Base-by-base conservation (phyloP, 2,113 vertebrate species). In the Maccullochella peelii region DNA sequence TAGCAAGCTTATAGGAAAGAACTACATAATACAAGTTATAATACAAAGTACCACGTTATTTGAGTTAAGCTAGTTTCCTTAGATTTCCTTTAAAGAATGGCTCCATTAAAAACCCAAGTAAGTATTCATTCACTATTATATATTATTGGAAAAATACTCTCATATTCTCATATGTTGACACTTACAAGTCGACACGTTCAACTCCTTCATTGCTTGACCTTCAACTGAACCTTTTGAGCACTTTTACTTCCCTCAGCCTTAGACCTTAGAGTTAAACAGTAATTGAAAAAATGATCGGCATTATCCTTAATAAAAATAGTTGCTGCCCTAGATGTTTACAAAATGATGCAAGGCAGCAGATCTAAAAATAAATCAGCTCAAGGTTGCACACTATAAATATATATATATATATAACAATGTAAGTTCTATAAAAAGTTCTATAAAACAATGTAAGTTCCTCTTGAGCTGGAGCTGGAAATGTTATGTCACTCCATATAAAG, bases 381-480 rank as follows among this genome's bases (percentile, higher is more conserved):
- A 10, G 23, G 23, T 42, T 49, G 16, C 49, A 18, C 18, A 7
- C 49, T 50, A 18, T 50, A 40, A 11, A 58, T 73, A 30, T 49
- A 63, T n/a, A n/a, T n/a, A n/a, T n/a, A n/a, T n/a, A n/a, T n/a
- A n/a, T n/a, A 47, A 18, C 11, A 14, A 47, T 54, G 5, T 18
- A 4, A 54, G 79, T 88, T 84, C 55, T n/a, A n/a, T n/a, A n/a
- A n/a, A n/a, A n/a, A n/a, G n/a, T n/a, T n/a, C n/a, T n/a, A n/a
- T n/a, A n/a, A 63, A 47, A 18, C 11, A 14, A 47, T 54, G 5
- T 18, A 4, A 54, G 79, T 88, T 84, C 55, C 63, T 83, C 14
- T 77, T 77, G 78, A 87, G 74, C 78, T 73, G 25, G 61, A 78
- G 55, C 63, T 73, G 73, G 69, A 71, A 25, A 74, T 4, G 4